Conservation (phyloP, 2,888 invertebrate genomes). For the Tolmerus cingulatus region DNA sequence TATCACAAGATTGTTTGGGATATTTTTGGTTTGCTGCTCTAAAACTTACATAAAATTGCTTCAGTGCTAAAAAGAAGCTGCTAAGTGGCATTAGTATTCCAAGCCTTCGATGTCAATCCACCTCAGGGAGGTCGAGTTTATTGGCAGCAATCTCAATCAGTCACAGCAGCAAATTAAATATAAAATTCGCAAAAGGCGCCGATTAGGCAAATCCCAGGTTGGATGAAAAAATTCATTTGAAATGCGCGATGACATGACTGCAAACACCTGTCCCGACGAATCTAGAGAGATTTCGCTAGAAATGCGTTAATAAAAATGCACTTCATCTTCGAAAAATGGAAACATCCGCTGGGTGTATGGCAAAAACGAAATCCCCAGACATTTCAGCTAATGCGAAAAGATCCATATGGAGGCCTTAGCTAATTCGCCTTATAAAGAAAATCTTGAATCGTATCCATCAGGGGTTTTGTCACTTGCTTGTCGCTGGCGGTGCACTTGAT, state of each 20-base stretch:
- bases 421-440: neutral
- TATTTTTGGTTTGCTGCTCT: neutral
- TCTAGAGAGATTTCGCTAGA: neutral
- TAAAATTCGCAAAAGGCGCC: neutral
- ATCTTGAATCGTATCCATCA: neutral
- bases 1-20: too few relatives aligned
- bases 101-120: neutral
- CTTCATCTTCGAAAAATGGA: neutral
- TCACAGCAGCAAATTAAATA: neutral
- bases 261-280: neutral
- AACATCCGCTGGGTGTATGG: neutral
- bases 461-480: neutral
- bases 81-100: neutral
- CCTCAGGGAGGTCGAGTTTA: neutral
- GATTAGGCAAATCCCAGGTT: neutral
- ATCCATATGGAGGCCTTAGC: neutral
- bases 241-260: neutral
- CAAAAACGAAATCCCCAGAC: neutral
- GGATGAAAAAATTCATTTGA: neutral
- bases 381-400: neutral
- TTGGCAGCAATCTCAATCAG: neutral
- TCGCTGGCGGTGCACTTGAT: constrained; percentile 2
- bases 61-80: neutral
- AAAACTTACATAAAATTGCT: neutral
- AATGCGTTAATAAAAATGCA: neutral